Percentiles rank a stretch among this genome's conserved stretches.
Evolutionary conservation across 2,797 vertebrate species (phyloP).

Genomic region (Mareca penelope): DNA sequence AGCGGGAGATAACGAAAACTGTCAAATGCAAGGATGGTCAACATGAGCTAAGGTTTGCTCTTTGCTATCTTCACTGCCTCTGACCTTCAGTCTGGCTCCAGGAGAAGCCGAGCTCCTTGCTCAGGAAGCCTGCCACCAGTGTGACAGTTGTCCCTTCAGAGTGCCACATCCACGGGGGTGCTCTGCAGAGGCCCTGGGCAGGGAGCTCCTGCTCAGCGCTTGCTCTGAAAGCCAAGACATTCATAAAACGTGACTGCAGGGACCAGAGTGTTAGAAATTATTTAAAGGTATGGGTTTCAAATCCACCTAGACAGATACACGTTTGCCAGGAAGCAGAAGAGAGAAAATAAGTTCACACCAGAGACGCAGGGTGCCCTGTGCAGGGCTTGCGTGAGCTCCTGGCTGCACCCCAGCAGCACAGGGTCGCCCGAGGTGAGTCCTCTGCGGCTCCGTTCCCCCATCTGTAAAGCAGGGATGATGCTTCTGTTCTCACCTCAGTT

Average conservation of each 20-base stretch:
- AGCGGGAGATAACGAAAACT: neutral
- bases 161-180: neutral
- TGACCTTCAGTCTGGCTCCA: neutral
- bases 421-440: slow-evolving; percentile 34
- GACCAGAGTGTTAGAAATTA: neutral
- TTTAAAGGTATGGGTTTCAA: neutral
- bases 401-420: neutral
- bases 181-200: neutral
- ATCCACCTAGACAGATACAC: neutral
- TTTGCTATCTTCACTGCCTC: neutral
- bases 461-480: neutral
- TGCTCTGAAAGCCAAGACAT: neutral
- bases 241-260: rapidly evolving
- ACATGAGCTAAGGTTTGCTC: neutral
- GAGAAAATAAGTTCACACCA: neutral
- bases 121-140: neutral
- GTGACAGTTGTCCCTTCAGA: rapidly evolving
- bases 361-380: neutral
- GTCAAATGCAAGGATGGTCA: neutral
- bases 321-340: neutral
- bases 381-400: neutral
- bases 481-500: slow-evolving; percentile 59
- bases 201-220: neutral
- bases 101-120: neutral
- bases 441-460: neutral